phyloP scores from a whole-genome alignment of 1,140 invertebrate species.

The Heterodera carotae region DNA sequence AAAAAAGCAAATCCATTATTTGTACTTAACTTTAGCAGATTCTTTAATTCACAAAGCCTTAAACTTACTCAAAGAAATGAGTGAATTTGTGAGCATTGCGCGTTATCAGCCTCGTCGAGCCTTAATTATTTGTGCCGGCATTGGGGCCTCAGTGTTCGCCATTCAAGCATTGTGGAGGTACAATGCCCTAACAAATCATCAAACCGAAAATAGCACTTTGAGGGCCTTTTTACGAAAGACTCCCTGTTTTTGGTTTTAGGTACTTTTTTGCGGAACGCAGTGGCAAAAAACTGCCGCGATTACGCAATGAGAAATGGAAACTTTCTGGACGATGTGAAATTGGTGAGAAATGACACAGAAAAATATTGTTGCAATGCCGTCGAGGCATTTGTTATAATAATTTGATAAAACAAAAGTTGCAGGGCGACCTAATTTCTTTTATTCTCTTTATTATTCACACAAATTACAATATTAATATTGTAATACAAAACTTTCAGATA shows the following conservation, averaged over 20 bases:
- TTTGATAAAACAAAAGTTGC: too few species aligned
- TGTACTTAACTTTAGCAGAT: too few species aligned
- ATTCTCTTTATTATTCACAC: too few species aligned
- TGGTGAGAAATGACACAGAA: neutral
- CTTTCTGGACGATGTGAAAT: constrained; percentile 33
- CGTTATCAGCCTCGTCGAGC: constrained; percentile 28
- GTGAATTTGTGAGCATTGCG: constrained; percentile 25
- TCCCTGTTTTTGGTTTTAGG: constrained; percentile 40
- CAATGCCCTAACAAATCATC: too few species aligned
- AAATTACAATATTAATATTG: too few species aligned
- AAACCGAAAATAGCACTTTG: too few species aligned
- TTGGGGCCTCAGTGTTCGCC: constrained; percentile 34
- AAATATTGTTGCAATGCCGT: neutral
- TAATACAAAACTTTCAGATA: too few species aligned
- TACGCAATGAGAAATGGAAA: constrained; percentile 30
- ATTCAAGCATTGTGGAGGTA: constrained; percentile 36
- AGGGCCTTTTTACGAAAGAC: too few species aligned
- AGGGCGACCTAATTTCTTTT: too few species aligned
- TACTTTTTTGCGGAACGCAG: constrained; percentile 30
- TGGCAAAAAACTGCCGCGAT: constrained; percentile 24
- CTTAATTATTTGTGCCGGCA: constrained; percentile 34
- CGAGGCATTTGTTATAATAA: too few species aligned
- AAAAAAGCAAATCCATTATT: too few species aligned
- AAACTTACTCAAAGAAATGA: neutral
- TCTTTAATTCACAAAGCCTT: too few species aligned